Evolutionary conservation across 1,140 invertebrate genomes (phyloP).

Genomic region (Nautilus pompilius): DNA sequence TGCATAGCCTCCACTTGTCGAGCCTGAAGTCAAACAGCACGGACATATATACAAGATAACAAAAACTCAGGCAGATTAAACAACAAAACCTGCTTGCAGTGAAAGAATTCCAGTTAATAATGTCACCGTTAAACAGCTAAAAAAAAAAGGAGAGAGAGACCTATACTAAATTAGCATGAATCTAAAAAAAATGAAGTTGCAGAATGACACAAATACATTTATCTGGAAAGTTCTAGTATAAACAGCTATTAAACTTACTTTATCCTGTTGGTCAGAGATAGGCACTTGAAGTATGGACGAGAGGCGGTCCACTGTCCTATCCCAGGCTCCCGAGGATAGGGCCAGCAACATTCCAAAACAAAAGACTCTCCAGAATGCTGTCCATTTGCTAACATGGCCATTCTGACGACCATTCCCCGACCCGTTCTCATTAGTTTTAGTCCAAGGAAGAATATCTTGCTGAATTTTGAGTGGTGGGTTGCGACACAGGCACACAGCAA

Average conservation of each 20-base stretch:
- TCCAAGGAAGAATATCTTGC: slow-evolving; percentile 17
- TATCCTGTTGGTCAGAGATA: not conserved
- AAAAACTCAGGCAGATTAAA: no score
- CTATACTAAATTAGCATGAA: not conserved
- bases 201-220: no score
- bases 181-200: not conserved
- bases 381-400: slow-evolving; percentile 26
- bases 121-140: not conserved
- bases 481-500: slow-evolving; percentile 4
- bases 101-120: not conserved
- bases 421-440: slow-evolving; percentile 14
- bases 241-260: not conserved
- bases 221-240: no score
- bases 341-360: slow-evolving; percentile 37
- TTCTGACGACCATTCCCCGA: not conserved
- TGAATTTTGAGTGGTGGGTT: not conserved
- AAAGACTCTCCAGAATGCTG: slow-evolving; percentile 37
- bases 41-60: no score
- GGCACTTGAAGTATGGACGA: not conserved
- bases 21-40: no score
- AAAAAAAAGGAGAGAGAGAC: slow-evolving; percentile 2
- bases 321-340: slow-evolving; percentile 33
- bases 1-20: slow-evolving; percentile 58
- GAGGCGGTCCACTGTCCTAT: slow-evolving; percentile 21
- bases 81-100: no score